These are phyloP conservation scores for Chrysaora quinquecirrha DNA, from an alignment of 30 jellyfish, hydroid and myxozoan genomes.

Conservation along the genomic window DNA sequence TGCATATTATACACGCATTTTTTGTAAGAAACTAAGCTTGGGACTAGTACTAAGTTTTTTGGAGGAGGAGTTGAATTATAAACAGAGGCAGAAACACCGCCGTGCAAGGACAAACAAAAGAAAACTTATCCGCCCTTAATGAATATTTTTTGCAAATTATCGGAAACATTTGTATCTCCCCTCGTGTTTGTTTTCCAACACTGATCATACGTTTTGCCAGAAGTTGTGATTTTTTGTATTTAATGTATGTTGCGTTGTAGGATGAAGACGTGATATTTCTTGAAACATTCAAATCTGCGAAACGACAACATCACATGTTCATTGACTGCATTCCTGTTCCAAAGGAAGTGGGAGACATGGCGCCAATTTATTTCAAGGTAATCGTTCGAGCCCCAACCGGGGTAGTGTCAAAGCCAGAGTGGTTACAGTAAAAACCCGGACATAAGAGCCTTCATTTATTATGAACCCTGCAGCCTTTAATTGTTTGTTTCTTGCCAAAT, in stretches of 20 bases:
- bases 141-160: not conserved
- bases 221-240: not conserved
- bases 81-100: too few relatives aligned
- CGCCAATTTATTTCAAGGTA: conserved; percentile 94
- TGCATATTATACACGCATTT: too few relatives aligned
- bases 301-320: conserved; percentile 63
- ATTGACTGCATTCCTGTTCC: conserved; percentile 90
- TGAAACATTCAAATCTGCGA: conserved; percentile 69
- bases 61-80: too few relatives aligned
- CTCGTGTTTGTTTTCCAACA: not conserved
- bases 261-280: conserved; percentile 85
- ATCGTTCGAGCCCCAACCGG: too few relatives aligned
- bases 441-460: too few relatives aligned
- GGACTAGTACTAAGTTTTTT: too few relatives aligned
- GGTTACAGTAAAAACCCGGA: too few relatives aligned
- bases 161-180: not conserved
- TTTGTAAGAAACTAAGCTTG: too few relatives aligned
- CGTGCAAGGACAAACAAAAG: too few relatives aligned
- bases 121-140: not conserved
- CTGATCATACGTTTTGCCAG: not conserved
- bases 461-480: too few relatives aligned
- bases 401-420: too few relatives aligned
- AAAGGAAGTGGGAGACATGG: conserved; percentile 81
- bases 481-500: too few relatives aligned
- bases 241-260: conserved; percentile 11